These are phyloP conservation scores for Plagiodera versicolora DNA, from an alignment of 2,888 invertebrate genomes.

Conservation along the genomic window DNA sequence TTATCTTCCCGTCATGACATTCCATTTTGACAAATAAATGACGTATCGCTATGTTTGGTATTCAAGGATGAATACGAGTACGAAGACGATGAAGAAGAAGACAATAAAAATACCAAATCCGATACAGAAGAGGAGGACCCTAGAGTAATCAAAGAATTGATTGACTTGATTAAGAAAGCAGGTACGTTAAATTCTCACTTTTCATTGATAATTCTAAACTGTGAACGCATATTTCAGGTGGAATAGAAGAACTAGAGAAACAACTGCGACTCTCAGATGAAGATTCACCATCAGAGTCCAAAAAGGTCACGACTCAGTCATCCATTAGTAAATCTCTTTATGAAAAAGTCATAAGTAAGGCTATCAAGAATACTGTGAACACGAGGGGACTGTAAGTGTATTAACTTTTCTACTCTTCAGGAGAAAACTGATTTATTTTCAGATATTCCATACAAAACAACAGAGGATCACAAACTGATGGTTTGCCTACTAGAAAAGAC, in stretches of 20 bases:
- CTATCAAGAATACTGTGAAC: slow-evolving; percentile 40
- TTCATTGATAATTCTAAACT: neutral
- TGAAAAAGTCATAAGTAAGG: slow-evolving; percentile 67
- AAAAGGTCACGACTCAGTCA: slow-evolving; percentile 62
- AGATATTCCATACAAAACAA: slow-evolving; percentile 62
- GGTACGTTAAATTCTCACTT: slow-evolving; percentile 57
- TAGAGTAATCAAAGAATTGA: slow-evolving; percentile 77
- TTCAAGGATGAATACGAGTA: slow-evolving; percentile 39
- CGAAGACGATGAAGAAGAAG: slow-evolving; percentile 59
- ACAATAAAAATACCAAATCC: slow-evolving; percentile 50
- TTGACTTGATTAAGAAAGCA: slow-evolving; percentile 82
- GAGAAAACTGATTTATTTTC: slow-evolving; percentile 6
- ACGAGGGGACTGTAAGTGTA: slow-evolving; percentile 48
- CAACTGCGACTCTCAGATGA: slow-evolving; percentile 57
- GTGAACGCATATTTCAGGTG: slow-evolving; percentile 58
- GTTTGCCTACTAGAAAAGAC: slow-evolving; percentile 49
- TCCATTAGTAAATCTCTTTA: slow-evolving; percentile 75
- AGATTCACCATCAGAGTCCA: slow-evolving; percentile 49
- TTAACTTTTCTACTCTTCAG: neutral
- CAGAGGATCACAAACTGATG: slow-evolving; percentile 62
- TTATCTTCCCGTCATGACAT: slow-evolving; percentile 38
- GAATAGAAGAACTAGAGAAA: slow-evolving; percentile 83
- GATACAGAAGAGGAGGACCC: slow-evolving; percentile 65
- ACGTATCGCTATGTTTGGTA: too few species aligned
- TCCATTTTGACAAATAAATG: slow-evolving; percentile 29